These are phyloP conservation scores for Platycnemis pennipes DNA, from an alignment of 2,888 invertebrate species.

Conservation along the genomic window DNA sequence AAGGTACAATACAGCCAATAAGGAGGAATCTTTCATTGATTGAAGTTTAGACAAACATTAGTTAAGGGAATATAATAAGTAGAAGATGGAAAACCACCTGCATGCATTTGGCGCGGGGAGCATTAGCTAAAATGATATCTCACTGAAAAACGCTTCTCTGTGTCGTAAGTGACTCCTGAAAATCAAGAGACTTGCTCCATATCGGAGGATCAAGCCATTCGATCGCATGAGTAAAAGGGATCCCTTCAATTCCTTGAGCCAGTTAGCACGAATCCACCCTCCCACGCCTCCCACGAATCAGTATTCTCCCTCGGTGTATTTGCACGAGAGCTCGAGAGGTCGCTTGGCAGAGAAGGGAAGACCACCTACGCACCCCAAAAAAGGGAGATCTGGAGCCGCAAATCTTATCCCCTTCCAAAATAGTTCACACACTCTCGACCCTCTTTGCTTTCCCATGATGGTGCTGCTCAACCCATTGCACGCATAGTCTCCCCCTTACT, in stretches of 20 bases:
- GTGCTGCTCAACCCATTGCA: not conserved
- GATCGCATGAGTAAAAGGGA: not conserved
- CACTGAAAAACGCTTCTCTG: too few species aligned
- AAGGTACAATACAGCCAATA: too few species aligned
- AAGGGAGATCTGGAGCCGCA: not conserved
- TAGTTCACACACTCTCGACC: not conserved
- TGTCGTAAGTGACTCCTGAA: not conserved
- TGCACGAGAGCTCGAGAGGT: not conserved
- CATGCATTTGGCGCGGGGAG: not conserved
- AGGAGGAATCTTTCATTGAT: too few species aligned
- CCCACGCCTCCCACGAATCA: slow-evolving; percentile 32
- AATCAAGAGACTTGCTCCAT: not conserved
- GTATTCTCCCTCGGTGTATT: not conserved
- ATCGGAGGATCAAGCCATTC: not conserved
- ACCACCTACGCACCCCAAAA: slow-evolving; percentile 3
- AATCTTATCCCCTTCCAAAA: not conserved
- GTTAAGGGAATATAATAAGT: too few species aligned
- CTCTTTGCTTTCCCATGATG: not conserved
- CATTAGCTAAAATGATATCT: too few species aligned
- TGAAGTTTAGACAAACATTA: too few species aligned
- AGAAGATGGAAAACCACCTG: too few species aligned
- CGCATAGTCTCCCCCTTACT: too few species aligned
- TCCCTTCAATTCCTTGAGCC: not conserved
- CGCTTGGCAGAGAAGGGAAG: not conserved
- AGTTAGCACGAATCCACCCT: slow-evolving; percentile 47